Evolutionary conservation across 2,797 vertebrate species (phyloP).

Genomic region (Atherinosoma microstoma): DNA sequence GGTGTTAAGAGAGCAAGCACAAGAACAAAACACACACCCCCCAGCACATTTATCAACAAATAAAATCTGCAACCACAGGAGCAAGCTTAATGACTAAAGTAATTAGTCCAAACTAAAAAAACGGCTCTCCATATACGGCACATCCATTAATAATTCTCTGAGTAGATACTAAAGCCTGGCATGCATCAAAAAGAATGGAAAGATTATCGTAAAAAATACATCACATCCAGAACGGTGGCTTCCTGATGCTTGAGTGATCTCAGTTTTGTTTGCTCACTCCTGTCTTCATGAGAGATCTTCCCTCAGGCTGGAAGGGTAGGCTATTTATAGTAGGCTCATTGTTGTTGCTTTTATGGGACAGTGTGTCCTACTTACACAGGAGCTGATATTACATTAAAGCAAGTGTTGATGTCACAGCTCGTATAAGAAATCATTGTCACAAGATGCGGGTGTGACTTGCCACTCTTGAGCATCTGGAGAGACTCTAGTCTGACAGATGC

Average conservation of each 20-base stretch:
- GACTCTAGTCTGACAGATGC: constrained; percentile 45
- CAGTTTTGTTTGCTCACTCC: constrained; percentile 69
- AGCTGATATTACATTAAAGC: constrained; percentile 78
- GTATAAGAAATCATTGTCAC: constrained; percentile 53
- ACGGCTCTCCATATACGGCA: constrained; percentile 7
- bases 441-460: constrained; percentile 41
- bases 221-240: constrained; percentile 45
- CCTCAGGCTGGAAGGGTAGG: constrained; percentile 78
- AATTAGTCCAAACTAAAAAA: constrained; percentile 34
- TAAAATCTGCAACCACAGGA: constrained; percentile 32
- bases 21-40: constrained; percentile 20
- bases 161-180: background rate
- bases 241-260: constrained; percentile 68
- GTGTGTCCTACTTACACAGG: constrained; percentile 82
- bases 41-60: constrained; percentile 57
- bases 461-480: constrained; percentile 49
- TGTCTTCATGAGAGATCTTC: constrained; percentile 78
- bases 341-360: constrained; percentile 82
- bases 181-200: background rate
- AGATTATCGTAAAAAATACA: constrained; percentile 28
- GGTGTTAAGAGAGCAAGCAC: constrained; percentile 41
- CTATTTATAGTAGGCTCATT: constrained; percentile 85
- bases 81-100: constrained; percentile 17
- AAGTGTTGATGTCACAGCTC: constrained; percentile 80
- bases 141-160: constrained; percentile 9